These are phyloP conservation scores for Pangasianodon hypophthalmus DNA, from an alignment of 2,113 vertebrate genomes.

Conservation along the genomic window DNA sequence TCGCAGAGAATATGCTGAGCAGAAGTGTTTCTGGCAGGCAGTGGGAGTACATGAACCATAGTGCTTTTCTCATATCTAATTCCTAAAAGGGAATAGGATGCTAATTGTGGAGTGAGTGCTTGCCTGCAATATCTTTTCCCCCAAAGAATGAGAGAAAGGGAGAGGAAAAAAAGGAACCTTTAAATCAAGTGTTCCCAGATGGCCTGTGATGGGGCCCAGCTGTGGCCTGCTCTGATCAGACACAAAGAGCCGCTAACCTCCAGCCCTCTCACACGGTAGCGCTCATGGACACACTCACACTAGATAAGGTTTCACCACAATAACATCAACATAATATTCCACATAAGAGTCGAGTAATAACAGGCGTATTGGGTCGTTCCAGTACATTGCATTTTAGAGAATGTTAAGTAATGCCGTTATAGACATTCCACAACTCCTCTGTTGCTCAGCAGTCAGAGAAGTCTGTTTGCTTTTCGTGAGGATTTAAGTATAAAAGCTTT, in stretches of 20 bases:
- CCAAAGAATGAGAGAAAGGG: slow-evolving; percentile 34
- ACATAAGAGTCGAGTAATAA: slow-evolving; percentile 40
- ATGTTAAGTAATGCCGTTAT: slow-evolving; percentile 22
- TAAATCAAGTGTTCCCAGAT: slow-evolving; percentile 77
- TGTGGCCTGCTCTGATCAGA: slow-evolving; percentile 63
- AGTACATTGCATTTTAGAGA: slow-evolving; percentile 22
- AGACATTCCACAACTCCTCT: slow-evolving; percentile 15
- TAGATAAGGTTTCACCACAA: slow-evolving; percentile 46
- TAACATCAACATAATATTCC: slow-evolving; percentile 48
- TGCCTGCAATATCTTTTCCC: slow-evolving; percentile 51
- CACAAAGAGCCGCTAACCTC: slow-evolving; percentile 46
- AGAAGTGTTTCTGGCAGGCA: slow-evolving; percentile 16
- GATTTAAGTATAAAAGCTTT: slow-evolving; percentile 45
- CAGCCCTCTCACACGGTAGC: slow-evolving; percentile 41
- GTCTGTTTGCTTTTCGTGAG: slow-evolving; percentile 39
- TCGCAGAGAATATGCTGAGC: slow-evolving; percentile 25
- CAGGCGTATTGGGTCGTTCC: slow-evolving; percentile 26
- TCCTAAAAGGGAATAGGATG: slow-evolving; percentile 67
- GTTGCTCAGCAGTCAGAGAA: slow-evolving; percentile 2
- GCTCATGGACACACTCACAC: slow-evolving; percentile 35
- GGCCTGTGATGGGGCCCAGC: slow-evolving; percentile 72
- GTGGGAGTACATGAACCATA: slow-evolving; percentile 12
- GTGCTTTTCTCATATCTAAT: slow-evolving; percentile 63
- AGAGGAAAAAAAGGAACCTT: slow-evolving; percentile 62
- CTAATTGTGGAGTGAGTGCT: slow-evolving; percentile 67